Evolutionary conservation across 1,140 invertebrate genomes (phyloP), one percentile per base, ranked within the genome.

Genomic region (Diploscapter pachys): DNA sequence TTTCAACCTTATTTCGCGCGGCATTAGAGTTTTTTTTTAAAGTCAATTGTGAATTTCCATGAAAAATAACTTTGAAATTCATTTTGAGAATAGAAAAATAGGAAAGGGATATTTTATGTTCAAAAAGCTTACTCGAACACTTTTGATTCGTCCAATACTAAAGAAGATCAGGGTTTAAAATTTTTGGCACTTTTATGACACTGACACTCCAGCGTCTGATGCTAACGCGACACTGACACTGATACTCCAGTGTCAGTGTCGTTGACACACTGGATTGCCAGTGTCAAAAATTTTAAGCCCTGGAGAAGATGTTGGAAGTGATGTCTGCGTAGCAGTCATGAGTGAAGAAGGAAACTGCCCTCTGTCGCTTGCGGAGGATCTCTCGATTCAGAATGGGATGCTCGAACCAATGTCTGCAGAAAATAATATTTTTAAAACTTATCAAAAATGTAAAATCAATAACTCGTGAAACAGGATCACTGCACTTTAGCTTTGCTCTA

Each of bases 271-370:
- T 31, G 31, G 31, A 31, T 31, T 31, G 31, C 31, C 31, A 31
- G 31, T 31, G 31, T 31, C 31, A 31, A 31, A 31, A 31, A 31
- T 31, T 31, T 31, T 31, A 31, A 31, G 31, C 31, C 31, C 31
- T 31, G 31, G 31, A 31, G 31, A 31, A 31, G 31, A 31, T 31
- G 31, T 31, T 31, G 31, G 31, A 31, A 31, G 31, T 31, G 31
- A 31, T 31, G 31, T 31, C 31, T 31, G 31, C 31, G 31, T 31
- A 31, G 31, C 31, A 31, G 9, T 8, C 52, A 50, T 84, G 82
- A 49, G 68, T 68, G 75, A 84, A 84, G 66, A 80, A 84, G 5
- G 78, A 72, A 31, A 84, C 73, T 8, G 77, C 84, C 52, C 80
- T 76, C 31, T 84, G 83, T 4, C 83, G 74, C 9, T 68, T 57